A percentile compares a stretch with the other conserved stretches of the same genome.
phyloP scores from a whole-genome alignment of 2,113 vertebrate species.

The Struthidea cinerea region DNA sequence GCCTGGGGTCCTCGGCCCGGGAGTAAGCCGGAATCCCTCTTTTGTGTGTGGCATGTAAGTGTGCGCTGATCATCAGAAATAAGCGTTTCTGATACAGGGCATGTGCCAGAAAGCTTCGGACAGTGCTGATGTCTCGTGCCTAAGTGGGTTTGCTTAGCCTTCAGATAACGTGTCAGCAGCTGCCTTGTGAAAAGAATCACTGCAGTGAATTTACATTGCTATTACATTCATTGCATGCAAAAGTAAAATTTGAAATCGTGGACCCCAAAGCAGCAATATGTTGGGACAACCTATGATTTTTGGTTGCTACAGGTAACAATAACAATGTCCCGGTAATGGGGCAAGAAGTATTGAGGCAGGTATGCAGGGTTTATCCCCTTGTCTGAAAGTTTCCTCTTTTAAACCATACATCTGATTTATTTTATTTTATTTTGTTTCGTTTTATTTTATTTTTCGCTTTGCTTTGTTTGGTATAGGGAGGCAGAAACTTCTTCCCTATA shows the following conservation, averaged over 20 bases:
- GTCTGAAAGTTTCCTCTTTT: neutral
- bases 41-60: accelerated
- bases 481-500: neutral
- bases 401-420: neutral
- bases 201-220: neutral
- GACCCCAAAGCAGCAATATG: neutral
- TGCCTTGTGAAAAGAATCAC: neutral
- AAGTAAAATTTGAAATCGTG: neutral
- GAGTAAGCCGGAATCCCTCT: no score
- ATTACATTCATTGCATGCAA: accelerated
- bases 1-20: neutral
- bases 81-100: neutral
- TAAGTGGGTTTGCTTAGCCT: neutral
- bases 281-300: neutral
- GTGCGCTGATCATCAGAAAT: accelerated
- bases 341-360: neutral
- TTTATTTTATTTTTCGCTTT: neutral
- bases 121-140: neutral
- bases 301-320: neutral
- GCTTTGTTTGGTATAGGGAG: neutral
- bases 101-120: neutral
- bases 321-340: accelerated
- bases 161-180: neutral
- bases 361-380: neutral
- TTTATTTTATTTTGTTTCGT: neutral